Base-by-base conservation (phyloP, 1,140 invertebrate species). In the Lepeophtheirus salmonis region DNA sequence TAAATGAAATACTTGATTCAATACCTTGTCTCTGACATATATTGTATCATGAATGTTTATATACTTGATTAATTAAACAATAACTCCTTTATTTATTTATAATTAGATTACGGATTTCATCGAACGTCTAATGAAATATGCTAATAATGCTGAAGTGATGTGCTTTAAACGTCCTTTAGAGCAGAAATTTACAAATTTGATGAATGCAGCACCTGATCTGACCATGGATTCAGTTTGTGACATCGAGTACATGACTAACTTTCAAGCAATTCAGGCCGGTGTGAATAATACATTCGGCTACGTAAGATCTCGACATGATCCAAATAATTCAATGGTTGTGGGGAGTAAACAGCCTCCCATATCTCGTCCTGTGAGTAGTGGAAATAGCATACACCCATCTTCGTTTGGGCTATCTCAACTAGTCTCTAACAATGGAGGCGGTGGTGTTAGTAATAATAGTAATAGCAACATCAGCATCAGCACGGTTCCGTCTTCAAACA, bases 251-350 rank as follows among this genome's bases (percentile, higher is more conserved):
- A 86, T 95, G 50, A 91, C 89, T 62, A 97, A 97, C 70, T 95
- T 89, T 70, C 89, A 92, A 69, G 87, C 88, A 0, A 91, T 92
- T 64, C 88, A 92, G 71, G 83, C 89, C 0, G 89, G 88, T 26
- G 88, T 97, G 0, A 78, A 88, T 61, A 95, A 95, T 72, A 95
- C 89, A 1, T 94, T 95, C 69, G 91, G 91, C 20, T 96, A 94
- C 67, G 85, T 96, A 21, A 78, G 90, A 22, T 84, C 85, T 48
- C 84, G 78, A 65, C 62, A 63, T 4, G 79, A 78, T 22, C 80
- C 84, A 67, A 77, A 77, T 3, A 79, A 80, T 1, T 41, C 62
- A 23, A 56, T 56, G 60, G 56, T 48, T 54, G 59, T 65, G 18
- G 63, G 60, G 26, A 66, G 80, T 63, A 86, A 86, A 66, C 85